These are phyloP conservation scores for Enteromius thamalakanensis DNA, from an alignment of 2,797 vertebrate genomes.

Conservation along the genomic window DNA sequence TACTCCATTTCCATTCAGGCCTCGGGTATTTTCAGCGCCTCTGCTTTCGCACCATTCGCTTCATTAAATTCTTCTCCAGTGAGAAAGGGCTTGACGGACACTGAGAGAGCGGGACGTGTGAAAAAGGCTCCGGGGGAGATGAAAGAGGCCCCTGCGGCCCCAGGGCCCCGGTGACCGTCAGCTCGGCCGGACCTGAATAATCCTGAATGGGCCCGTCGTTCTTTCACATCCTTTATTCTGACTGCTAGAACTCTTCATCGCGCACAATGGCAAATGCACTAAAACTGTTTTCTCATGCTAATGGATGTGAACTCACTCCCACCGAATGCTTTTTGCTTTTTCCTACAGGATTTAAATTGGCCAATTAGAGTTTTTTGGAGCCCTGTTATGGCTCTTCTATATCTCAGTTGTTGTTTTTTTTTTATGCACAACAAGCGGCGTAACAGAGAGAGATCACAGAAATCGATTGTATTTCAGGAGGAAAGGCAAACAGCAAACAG, in stretches of 20 bases:
- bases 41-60: slow-evolving; percentile 59
- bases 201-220: slow-evolving; percentile 84
- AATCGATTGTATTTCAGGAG: slow-evolving; percentile 66
- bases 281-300: slow-evolving; percentile 97
- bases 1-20: slow-evolving; percentile 64
- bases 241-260: slow-evolving; percentile 89
- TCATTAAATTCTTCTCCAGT: slow-evolving; percentile 86
- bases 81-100: slow-evolving; percentile 78
- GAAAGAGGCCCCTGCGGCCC: slow-evolving; percentile 87
- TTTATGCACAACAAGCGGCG: slow-evolving; percentile 11
- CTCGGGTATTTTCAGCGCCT: slow-evolving; percentile 16
- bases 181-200: slow-evolving; percentile 80
- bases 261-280: slow-evolving; percentile 90
- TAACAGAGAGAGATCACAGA: slow-evolving; percentile 44
- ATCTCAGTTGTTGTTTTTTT: slow-evolving; percentile 14
- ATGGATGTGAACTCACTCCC: slow-evolving; percentile 83
- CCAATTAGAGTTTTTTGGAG: slow-evolving; percentile 62
- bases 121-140: slow-evolving; percentile 81
- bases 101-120: slow-evolving; percentile 79
- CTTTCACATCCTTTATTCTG: slow-evolving; percentile 82
- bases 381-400: slow-evolving; percentile 47
- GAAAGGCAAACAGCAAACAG: slow-evolving; percentile 77
- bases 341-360: slow-evolving; percentile 64
- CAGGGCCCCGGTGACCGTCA: slow-evolving; percentile 78
- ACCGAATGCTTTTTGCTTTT: slow-evolving; percentile 70